Evolutionary conservation across 2,888 invertebrate species (phyloP).

Genomic region (Phoenoteleia sp.): DNA sequence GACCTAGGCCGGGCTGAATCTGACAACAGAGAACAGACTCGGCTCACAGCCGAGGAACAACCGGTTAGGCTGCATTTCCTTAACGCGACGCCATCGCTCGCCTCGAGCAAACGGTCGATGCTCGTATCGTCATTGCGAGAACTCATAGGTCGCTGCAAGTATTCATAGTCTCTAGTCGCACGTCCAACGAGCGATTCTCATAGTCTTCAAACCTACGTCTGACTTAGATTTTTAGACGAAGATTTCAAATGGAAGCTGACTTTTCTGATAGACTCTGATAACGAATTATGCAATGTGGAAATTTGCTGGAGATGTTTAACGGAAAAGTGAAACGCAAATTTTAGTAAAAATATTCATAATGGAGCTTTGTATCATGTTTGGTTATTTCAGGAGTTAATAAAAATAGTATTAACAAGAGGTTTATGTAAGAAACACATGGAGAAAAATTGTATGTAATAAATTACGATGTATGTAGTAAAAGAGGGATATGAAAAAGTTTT

Average conservation of each 20-base stretch:
- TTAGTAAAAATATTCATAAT: too few species aligned
- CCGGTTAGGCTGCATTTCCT: slow-evolving; percentile 85
- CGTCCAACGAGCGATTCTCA: slow-evolving; percentile 22
- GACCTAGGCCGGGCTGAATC: slow-evolving; percentile 62
- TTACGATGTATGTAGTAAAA: too few species aligned
- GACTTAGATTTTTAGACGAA: slow-evolving; percentile 21
- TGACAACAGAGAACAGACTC: slow-evolving; percentile 71
- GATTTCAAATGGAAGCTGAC: background rate
- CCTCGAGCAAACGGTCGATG: slow-evolving; percentile 75
- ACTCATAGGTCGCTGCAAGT: slow-evolving; percentile 55
- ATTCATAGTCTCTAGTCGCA: slow-evolving; percentile 59
- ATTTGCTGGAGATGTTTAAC: background rate
- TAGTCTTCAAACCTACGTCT: too few species aligned
- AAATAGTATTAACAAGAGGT: too few species aligned
- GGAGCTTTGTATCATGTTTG: too few species aligned
- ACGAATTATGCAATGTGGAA: background rate
- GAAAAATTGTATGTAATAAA: too few species aligned
- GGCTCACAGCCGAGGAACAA: slow-evolving; percentile 80
- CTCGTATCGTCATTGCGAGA: slow-evolving; percentile 61
- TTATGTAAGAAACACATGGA: too few species aligned
- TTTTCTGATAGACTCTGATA: background rate
- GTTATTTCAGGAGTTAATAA: too few species aligned
- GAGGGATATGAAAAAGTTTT: too few species aligned
- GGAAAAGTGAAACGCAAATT: slow-evolving; percentile 15
- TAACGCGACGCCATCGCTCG: slow-evolving; percentile 78